Evolutionary conservation across 1,140 invertebrate species (phyloP).

Genomic region (Zaprionus ornatus): DNA sequence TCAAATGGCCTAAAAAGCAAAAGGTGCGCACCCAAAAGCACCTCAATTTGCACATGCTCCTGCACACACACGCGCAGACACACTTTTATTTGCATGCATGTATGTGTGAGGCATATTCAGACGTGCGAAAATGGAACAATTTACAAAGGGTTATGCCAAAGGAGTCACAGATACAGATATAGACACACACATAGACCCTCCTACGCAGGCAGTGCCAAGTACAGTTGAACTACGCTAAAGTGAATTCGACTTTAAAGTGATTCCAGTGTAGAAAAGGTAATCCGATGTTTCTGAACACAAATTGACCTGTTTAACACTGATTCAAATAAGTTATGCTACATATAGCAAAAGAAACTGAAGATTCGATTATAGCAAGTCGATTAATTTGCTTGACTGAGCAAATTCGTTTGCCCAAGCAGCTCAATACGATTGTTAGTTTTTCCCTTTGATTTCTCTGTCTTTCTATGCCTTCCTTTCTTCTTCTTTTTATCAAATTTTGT

Average conservation of each 20-base stretch:
- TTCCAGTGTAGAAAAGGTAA: too few species aligned
- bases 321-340: background rate
- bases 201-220: background rate
- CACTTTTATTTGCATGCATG: slow-evolving; percentile 22
- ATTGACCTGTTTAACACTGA: background rate
- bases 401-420: slow-evolving; percentile 26
- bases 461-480: slow-evolving; percentile 22
- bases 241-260: background rate
- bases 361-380: background rate
- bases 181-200: slow-evolving; percentile 11
- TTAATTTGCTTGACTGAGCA: background rate
- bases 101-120: slow-evolving; percentile 41
- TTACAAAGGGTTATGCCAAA: slow-evolving; percentile 70
- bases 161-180: slow-evolving; percentile 27
- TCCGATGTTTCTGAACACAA: too few species aligned
- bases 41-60: slow-evolving; percentile 57
- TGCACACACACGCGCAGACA: slow-evolving; percentile 27
- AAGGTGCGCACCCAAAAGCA: slow-evolving; percentile 61
- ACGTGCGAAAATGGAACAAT: slow-evolving; percentile 77
- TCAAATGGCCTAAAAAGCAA: slow-evolving; percentile 41
- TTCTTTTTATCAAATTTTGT: slow-evolving; percentile 46
- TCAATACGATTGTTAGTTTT: slow-evolving; percentile 19
- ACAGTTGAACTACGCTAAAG: slow-evolving; percentile 11
- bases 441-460: slow-evolving; percentile 8
- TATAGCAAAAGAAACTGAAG: background rate